Evolutionary conservation across 2,113 vertebrate genomes (phyloP), one percentile per base, ranked within the genome.

Genomic region (Chamaetylas fuelleborni): DNA sequence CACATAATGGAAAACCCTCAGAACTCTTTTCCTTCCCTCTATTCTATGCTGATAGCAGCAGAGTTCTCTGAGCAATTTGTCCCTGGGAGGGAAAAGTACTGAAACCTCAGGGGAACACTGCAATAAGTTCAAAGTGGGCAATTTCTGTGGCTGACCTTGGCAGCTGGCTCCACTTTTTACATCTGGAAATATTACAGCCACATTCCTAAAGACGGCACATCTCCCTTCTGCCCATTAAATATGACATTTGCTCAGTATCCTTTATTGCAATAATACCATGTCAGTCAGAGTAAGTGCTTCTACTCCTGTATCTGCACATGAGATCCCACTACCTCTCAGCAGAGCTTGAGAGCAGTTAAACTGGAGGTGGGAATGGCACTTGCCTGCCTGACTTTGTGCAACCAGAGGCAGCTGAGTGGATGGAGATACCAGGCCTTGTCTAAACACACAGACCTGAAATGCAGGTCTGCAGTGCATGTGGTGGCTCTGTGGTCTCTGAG

Each of bases 191-290:
- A 25, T 22, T 33, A 50, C 23, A 83, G 47, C 38, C 3, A 0
- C 5, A 7, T 38, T 50, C 70, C n/a, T 61, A 14, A 87, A 73
- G 77, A 48, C 24, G 4, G 1, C 28, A 56, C 28, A 14, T 43
- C 40, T 71, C 60, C n/a, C 34, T 93, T 79, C 76, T 79, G 48
- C 60, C 56, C 82, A 88, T 84, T 40, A 86, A 86, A 67, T 53
- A 70, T 43, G 60, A 86, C 43, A 13, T 81, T 93, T 90, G 38
- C 56, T 87, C 66, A 71, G 50, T 43, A 92, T 36, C 86, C n/a
- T 96, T 96, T 96, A 97, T 97, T 91, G 57, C 43, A 92, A 80
- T 73, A 80, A 93, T 43, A 93, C 65, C 48, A 73, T 0, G 31
- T 56, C 72, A 79, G 48, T 86, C 57, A 78, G 83, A 85, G 43